Conservation (phyloP, 2,888 invertebrate genomes). For the Malacosoma neustria region DNA sequence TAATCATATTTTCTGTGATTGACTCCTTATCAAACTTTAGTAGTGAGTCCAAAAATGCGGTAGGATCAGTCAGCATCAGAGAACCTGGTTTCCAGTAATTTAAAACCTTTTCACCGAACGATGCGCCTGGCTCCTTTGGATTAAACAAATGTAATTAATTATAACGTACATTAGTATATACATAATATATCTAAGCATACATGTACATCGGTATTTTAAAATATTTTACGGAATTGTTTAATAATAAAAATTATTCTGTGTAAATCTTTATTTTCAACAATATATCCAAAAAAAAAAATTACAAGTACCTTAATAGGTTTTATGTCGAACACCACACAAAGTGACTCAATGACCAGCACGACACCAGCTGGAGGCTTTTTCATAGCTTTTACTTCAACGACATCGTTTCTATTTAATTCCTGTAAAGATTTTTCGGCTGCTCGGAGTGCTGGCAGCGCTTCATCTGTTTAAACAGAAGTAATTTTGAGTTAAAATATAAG, state of each 20-base stretch:
- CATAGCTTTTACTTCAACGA: conserved; percentile 94
- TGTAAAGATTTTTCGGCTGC: conserved; percentile 91
- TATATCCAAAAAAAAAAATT: background rate
- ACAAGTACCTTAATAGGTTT: conserved; percentile 79
- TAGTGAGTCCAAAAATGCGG: conserved; percentile 86
- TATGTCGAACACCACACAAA: conserved; percentile 88
- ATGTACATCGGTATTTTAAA: too few species aligned
- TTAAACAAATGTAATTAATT: too few species aligned
- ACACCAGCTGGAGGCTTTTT: conserved; percentile 93
- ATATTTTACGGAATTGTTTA: too few species aligned
- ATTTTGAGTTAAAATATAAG: too few species aligned
- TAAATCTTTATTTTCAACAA: too few species aligned
- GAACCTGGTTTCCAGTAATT: conserved; percentile 95
- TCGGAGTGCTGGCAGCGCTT: conserved; percentile 90
- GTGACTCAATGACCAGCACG: conserved; percentile 85
- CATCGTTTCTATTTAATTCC: conserved; percentile 92
- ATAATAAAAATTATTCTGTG: too few species aligned
- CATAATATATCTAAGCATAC: too few species aligned
- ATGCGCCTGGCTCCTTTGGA: conserved; percentile 75
- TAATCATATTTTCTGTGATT: conserved; percentile 87
- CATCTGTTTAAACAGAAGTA: conserved; percentile 59
- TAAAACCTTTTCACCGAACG: conserved; percentile 85
- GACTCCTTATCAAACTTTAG: conserved; percentile 91
- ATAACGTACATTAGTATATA: too few species aligned
- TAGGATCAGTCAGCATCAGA: conserved; percentile 86